Evolutionary conservation across 2,888 invertebrate genomes (phyloP).

Genomic region (Sipunculus nudus): DNA sequence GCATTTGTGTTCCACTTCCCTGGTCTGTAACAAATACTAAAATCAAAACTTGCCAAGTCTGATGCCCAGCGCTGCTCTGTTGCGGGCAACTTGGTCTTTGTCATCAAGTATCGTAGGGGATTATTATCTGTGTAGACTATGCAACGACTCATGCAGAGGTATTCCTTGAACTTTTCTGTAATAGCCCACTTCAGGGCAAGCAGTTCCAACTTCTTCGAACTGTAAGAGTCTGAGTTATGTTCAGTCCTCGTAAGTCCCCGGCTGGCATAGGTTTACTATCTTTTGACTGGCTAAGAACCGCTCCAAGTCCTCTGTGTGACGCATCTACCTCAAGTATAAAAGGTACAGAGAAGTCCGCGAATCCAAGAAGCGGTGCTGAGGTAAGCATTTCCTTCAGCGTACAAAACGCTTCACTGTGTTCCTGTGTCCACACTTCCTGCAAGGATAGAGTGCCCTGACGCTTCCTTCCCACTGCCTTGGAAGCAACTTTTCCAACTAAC

Average conservation of each 20-base stretch:
- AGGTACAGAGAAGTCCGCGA: no score
- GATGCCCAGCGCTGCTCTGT: not conserved
- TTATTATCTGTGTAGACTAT: not conserved
- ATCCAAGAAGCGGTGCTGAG: no score
- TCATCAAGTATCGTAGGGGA: constrained; percentile 4
- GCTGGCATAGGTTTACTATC: not conserved
- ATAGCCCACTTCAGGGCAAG: not conserved
- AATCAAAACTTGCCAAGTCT: constrained; percentile 2
- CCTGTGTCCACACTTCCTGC: not conserved
- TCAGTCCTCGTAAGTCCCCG: not conserved
- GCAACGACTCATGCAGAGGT: not conserved
- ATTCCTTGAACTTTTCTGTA: not conserved
- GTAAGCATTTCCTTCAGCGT: no score
- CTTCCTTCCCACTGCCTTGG: no score
- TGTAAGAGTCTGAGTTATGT: not conserved
- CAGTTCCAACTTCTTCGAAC: not conserved
- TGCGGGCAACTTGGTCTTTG: not conserved
- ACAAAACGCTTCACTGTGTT: no score
- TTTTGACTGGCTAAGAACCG: no score
- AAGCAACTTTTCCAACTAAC: no score
- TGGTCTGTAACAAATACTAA: not conserved
- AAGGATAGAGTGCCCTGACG: not conserved
- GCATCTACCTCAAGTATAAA: no score
- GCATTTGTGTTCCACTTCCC: constrained; percentile 1
- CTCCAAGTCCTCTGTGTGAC: no score